Conservation (phyloP, 2,888 invertebrate genomes). For the Trachelus troglodyta region DNA sequence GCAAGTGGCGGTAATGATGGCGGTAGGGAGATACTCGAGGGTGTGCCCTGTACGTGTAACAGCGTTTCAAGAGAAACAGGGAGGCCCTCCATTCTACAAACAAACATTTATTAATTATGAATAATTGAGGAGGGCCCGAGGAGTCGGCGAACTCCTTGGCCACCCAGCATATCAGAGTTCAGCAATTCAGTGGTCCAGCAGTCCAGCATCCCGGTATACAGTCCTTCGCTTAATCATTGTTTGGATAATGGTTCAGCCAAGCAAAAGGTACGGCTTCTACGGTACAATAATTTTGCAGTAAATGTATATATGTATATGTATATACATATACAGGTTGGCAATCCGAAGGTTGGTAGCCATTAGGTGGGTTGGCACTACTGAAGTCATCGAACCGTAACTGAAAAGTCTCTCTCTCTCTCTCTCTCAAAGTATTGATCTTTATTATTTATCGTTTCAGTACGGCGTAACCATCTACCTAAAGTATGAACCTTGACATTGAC, state of each 20-base stretch:
- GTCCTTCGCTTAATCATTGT: conserved; percentile 26
- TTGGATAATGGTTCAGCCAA: conserved; percentile 21
- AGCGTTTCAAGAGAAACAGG: background rate
- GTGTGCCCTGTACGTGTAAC: background rate
- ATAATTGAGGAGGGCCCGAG: conserved; percentile 20
- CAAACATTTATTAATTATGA: conserved; percentile 25
- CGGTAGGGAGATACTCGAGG: background rate
- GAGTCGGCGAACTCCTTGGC: conserved; percentile 16
- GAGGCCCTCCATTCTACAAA: background rate
- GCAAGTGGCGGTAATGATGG: background rate
- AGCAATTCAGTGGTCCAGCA: no score
- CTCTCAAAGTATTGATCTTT: background rate
- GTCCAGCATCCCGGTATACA: background rate
- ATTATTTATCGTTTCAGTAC: background rate
- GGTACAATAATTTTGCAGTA: background rate
- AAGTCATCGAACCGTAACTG: background rate
- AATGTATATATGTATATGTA: background rate
- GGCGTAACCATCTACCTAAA: background rate
- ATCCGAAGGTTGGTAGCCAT: background rate
- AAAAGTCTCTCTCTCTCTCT: background rate
- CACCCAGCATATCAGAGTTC: background rate
- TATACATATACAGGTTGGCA: background rate
- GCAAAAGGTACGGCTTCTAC: conserved; percentile 9
- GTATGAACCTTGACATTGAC: background rate
- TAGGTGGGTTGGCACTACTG: background rate